Percentiles rank a stretch among this genome's conserved stretches.
Conservation (phyloP, 2,797 vertebrate genomes). For the Apogon hyalosoma region DNA sequence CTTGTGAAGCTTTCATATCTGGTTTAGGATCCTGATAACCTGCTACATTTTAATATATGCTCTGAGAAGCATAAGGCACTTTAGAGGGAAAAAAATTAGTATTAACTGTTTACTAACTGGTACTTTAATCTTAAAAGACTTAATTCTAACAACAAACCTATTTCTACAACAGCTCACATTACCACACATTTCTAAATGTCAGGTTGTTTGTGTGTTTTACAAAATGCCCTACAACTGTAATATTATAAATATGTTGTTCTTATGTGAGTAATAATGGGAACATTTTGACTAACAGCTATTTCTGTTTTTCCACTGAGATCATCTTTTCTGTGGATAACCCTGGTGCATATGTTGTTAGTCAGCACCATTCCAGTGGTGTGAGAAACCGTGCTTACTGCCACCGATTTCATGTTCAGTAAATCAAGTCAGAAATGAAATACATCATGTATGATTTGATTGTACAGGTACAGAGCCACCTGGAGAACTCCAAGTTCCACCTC, state of each 20-base stretch:
- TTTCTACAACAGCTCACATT: no score
- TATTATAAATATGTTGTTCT: slow-evolving; percentile 2
- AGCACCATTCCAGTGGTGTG: neutral
- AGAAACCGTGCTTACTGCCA: neutral
- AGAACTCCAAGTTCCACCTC: slow-evolving; percentile 91
- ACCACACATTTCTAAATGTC: no score
- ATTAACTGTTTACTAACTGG: no score
- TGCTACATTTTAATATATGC: neutral
- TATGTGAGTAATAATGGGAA: slow-evolving; percentile 29
- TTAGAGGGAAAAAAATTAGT: no score
- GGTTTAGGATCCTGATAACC: slow-evolving; percentile 5
- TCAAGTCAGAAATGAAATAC: neutral
- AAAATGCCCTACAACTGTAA: neutral
- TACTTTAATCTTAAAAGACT: no score
- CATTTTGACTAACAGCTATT: slow-evolving; percentile 13
- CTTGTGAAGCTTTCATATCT: neutral
- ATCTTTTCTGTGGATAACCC: slow-evolving; percentile 1
- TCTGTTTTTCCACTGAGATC: slow-evolving; percentile 7
- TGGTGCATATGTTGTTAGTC: slow-evolving; percentile 16
- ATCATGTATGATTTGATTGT: slow-evolving; percentile 15
- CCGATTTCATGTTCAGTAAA: neutral
- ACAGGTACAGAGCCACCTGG: slow-evolving; percentile 93
- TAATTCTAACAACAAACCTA: no score
- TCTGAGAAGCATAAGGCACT: no score
- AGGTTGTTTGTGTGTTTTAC: neutral